Percentiles rank a stretch among this genome's conserved stretches.
Evolutionary conservation across 64 coral and sea anemone genomes (phyloP).

Genomic region (Montipora capricornis): DNA sequence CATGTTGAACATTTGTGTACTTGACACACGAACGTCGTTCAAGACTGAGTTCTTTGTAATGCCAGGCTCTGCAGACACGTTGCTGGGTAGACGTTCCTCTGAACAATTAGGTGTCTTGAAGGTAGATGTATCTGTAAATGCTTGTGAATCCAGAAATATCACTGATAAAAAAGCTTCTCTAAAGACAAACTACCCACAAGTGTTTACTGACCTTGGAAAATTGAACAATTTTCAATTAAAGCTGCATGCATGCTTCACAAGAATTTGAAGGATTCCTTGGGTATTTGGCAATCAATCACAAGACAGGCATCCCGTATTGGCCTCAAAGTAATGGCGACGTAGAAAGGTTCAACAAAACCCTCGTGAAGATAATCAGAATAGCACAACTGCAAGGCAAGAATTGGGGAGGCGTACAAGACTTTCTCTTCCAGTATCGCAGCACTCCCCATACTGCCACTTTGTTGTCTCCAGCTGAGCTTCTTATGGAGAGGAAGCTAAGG

Average conservation of each 20-base stretch:
- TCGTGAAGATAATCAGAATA: no score
- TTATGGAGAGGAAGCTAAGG: no score
- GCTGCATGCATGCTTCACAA: neutral
- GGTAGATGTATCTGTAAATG: neutral
- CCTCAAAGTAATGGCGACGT: no score
- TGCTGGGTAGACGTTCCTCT: neutral
- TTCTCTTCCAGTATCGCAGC: no score
- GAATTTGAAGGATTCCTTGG: no score
- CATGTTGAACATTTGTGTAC: conserved; percentile 14
- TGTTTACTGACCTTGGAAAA: neutral
- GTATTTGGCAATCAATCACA: no score
- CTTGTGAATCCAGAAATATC: neutral
- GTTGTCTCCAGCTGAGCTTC: no score
- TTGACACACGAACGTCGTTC: neutral
- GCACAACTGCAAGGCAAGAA: no score
- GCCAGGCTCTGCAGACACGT: neutral
- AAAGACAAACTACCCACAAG: neutral
- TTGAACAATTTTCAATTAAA: conserved; percentile 13
- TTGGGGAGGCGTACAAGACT: no score
- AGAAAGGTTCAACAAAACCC: no score
- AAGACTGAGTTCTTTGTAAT: neutral
- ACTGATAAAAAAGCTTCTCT: neutral
- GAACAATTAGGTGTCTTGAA: neutral
- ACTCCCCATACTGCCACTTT: no score
- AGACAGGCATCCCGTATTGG: no score